These are phyloP conservation scores for Sphenopsis melanotis DNA, from an alignment of 2,797 vertebrate species.

Conservation along the genomic window DNA sequence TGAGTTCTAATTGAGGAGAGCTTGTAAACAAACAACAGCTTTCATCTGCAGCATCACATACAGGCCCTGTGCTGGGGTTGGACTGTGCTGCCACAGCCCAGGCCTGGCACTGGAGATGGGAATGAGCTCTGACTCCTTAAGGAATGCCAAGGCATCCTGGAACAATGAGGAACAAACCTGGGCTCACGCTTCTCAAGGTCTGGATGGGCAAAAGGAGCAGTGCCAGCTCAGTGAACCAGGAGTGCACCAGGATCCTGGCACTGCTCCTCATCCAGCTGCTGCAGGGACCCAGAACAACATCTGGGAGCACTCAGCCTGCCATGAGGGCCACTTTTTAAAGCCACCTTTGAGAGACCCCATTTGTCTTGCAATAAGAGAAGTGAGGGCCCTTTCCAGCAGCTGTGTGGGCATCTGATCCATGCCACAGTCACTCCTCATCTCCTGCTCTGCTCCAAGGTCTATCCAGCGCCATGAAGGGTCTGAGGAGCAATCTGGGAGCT, in stretches of 20 bases:
- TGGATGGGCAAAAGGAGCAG: not conserved
- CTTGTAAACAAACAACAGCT: constrained; percentile 50
- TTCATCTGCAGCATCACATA: constrained; percentile 7
- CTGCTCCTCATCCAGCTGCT: not conserved
- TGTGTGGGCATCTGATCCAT: rapidly evolving
- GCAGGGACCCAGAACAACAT: not conserved
- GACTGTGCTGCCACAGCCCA: not conserved
- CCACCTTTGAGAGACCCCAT: not conserved
- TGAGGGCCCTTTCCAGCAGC: not conserved
- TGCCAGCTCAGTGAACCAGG: not conserved
- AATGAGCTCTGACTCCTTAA: not conserved
- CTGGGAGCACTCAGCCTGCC: not conserved
- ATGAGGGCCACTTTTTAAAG: not conserved
- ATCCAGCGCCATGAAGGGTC: rapidly evolving
- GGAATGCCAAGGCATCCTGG: not conserved
- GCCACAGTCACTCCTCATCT: not conserved
- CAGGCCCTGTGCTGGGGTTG: not conserved
- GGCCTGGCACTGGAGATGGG: not conserved
- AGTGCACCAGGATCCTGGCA: rapidly evolving
- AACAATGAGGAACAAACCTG: not conserved
- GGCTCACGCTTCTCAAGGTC: not conserved
- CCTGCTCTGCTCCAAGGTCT: not conserved
- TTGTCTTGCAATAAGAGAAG: not conserved
- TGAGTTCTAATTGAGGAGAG: constrained; percentile 41
- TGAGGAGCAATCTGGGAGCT: not conserved